phyloP scores from a whole-genome alignment of 1,140 invertebrate genomes.

The Pseudomyrmex sp. region DNA sequence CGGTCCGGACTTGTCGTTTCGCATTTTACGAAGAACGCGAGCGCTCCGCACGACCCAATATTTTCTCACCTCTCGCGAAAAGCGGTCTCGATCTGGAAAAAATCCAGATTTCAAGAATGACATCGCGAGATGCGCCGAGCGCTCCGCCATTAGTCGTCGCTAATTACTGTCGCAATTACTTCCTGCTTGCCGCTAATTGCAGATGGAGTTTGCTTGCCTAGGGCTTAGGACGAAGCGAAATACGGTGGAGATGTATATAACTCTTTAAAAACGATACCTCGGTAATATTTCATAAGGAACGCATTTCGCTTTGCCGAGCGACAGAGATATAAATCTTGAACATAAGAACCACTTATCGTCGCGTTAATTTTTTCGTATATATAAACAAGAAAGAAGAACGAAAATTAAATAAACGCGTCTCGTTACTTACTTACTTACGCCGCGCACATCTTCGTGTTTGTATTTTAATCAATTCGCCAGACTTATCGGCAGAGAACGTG shows the following conservation, averaged over 20 bases:
- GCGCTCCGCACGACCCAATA: slow-evolving; percentile 3
- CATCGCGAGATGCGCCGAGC: neutral
- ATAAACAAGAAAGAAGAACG: neutral
- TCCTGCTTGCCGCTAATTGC: slow-evolving; percentile 25
- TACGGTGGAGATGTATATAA: neutral
- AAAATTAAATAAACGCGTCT: neutral
- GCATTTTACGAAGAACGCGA: slow-evolving; percentile 28
- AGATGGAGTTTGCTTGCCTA: neutral
- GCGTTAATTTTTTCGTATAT: neutral
- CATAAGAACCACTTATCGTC: neutral
- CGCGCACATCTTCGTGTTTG: neutral
- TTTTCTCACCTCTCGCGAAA: slow-evolving; percentile 24
- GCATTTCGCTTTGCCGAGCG: neutral
- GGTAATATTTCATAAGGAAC: neutral
- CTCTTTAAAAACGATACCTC: slow-evolving; percentile 6
- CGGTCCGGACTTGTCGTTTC: slow-evolving; percentile 21
- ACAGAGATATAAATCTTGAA: neutral
- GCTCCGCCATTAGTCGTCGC: slow-evolving; percentile 8
- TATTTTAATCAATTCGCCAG: neutral
- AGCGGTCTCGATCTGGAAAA: neutral
- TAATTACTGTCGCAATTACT: slow-evolving; percentile 47
- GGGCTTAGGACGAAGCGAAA: neutral
- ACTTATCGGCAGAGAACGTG: neutral
- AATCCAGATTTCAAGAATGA: slow-evolving; percentile 26
- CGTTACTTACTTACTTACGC: no score